Percentiles rank a stretch among this genome's conserved stretches.
These are phyloP conservation scores for Aurelia coerulea DNA, from an alignment of 30 jellyfish, hydroid and myxozoan species.

Conservation along the genomic window DNA sequence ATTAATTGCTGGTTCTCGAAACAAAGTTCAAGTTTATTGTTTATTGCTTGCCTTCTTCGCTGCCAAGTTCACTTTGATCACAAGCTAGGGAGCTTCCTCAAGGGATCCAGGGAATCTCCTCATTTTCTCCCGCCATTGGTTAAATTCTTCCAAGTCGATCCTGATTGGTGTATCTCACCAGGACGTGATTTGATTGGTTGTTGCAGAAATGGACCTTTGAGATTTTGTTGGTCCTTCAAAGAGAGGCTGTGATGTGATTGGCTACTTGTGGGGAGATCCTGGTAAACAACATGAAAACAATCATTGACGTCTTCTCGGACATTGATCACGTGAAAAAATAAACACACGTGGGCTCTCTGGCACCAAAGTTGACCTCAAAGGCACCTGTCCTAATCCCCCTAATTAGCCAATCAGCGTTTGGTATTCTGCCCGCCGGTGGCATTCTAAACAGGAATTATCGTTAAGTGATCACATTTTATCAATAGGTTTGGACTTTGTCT, in stretches of 20 bases:
- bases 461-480: slow-evolving; percentile 51
- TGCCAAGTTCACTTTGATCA: background rate
- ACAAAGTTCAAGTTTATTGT: no score
- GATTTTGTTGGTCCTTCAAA: no score
- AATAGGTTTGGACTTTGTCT: slow-evolving; percentile 41
- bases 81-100: background rate
- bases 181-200: slow-evolving; percentile 2
- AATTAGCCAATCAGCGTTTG: slow-evolving; percentile 35
- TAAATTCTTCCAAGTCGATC: background rate
- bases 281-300: no score
- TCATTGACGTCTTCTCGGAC: no score
- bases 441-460: background rate
- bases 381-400: background rate
- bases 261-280: no score
- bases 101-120: slow-evolving; percentile 38
- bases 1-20: no score
- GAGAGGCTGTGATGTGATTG: no score
- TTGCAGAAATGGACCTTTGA: no score
- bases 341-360: no score
- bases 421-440: background rate
- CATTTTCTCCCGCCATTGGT: slow-evolving; percentile 37
- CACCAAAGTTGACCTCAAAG: no score
- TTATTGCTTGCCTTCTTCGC: no score
- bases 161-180: background rate
- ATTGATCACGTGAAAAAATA: no score